A percentile compares a stretch with the other conserved stretches of the same genome.
phyloP scores from a whole-genome alignment of 2,797 vertebrate species.

The Chloroceryle inda region DNA sequence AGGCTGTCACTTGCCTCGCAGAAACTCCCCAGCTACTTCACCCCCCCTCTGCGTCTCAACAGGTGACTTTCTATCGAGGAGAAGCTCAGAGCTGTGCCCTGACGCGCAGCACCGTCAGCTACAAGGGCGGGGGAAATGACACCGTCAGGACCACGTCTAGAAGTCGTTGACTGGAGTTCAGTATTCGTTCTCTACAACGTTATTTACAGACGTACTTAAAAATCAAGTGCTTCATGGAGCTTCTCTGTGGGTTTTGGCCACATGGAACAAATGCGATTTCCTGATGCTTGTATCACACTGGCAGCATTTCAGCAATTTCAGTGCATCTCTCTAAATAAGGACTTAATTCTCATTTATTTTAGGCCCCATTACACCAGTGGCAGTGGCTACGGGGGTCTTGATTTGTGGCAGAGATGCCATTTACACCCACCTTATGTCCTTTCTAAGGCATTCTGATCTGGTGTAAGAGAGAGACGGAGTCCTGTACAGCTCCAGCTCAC shows the following conservation, averaged over 20 bases:
- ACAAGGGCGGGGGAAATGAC: not conserved
- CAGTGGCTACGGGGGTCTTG: not conserved
- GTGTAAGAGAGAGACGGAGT: not conserved
- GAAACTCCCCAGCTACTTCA: not conserved
- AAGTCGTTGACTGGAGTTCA: not conserved
- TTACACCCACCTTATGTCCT: not conserved
- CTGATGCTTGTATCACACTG: not conserved
- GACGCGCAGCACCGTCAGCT: not conserved
- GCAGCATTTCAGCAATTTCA: constrained; percentile 37
- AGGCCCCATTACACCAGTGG: not conserved
- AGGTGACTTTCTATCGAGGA: not conserved
- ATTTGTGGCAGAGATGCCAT: constrained; percentile 2
- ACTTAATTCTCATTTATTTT: not conserved
- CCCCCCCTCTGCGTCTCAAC: not conserved
- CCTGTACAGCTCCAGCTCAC: not conserved
- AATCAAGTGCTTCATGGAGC: constrained; percentile 6
- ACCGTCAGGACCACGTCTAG: rapidly evolving
- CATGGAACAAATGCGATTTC: constrained; percentile 55
- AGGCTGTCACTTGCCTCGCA: not conserved
- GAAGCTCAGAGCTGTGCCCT: not conserved
- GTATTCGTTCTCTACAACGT: not conserved
- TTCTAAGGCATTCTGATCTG: not conserved
- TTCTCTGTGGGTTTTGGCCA: constrained; percentile 44
- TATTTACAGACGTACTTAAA: constrained; percentile 29
- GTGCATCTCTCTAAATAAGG: constrained; percentile 18